Evolutionary conservation across 2,888 invertebrate species (phyloP).

Genomic region (Autographa gamma): DNA sequence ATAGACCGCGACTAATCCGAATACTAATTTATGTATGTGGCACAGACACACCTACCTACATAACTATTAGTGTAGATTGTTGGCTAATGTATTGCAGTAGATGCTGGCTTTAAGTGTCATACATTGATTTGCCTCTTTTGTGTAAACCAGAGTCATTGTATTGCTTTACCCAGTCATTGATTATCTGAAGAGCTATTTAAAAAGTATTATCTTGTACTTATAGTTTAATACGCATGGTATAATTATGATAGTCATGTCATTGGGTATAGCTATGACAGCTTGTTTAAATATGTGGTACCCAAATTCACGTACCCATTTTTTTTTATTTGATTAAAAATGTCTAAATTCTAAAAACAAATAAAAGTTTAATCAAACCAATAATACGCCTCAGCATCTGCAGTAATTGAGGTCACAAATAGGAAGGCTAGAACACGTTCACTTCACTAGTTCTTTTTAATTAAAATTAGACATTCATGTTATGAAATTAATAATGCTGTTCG

Average conservation of each 20-base stretch:
- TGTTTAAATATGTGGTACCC: neutral
- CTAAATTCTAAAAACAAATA: too few species aligned
- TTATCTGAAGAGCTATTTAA: too few species aligned
- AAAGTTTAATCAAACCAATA: neutral
- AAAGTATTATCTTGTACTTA: too few species aligned
- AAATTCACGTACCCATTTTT: neutral
- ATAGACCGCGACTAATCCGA: constrained; percentile 19
- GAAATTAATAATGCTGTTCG: constrained; percentile 40
- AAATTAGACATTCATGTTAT: constrained; percentile 25
- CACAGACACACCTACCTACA: constrained; percentile 16
- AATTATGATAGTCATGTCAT: too few species aligned
- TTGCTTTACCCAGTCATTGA: too few species aligned
- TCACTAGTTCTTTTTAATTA: constrained; percentile 18
- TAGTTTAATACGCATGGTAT: too few species aligned
- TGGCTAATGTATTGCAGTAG: constrained; percentile 14
- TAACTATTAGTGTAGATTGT: constrained; percentile 32
- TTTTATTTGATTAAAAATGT: too few species aligned
- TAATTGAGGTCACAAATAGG: neutral
- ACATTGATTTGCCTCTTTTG: neutral
- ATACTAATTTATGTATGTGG: constrained; percentile 18
- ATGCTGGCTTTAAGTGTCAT: constrained; percentile 7
- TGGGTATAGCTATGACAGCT: too few species aligned
- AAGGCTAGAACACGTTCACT: neutral
- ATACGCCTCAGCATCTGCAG: too few species aligned
- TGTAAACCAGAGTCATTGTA: too few species aligned